These are phyloP conservation scores for Mesorhabditis belari DNA, from an alignment of 2,888 invertebrate genomes.

Conservation along the genomic window DNA sequence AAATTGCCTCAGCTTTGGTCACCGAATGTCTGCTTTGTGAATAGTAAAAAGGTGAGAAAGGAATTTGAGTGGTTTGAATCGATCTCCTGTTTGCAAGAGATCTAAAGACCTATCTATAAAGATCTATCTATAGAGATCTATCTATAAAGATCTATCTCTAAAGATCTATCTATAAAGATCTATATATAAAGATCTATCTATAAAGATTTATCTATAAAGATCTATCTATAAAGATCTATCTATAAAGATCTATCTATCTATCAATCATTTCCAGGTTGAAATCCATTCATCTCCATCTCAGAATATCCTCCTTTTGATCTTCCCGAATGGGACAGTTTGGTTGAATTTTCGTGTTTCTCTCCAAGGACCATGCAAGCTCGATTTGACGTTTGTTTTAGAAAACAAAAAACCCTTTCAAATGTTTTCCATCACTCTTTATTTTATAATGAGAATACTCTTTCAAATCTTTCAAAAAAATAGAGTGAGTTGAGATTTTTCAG, in stretches of 20 bases:
- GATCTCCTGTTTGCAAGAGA: neutral
- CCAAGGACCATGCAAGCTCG: constrained; percentile 50
- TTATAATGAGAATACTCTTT: neutral
- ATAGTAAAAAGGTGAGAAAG: constrained; percentile 48
- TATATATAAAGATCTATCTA: too few relatives aligned
- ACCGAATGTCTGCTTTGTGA: constrained; percentile 53
- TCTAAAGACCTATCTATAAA: too few relatives aligned
- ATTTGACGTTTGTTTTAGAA: constrained; percentile 34
- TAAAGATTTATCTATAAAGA: too few relatives aligned
- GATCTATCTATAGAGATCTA: too few relatives aligned
- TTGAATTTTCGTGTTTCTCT: constrained; percentile 44
- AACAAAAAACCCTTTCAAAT: neutral
- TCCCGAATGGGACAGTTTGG: constrained; percentile 52
- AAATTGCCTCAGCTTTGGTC: constrained; percentile 51
- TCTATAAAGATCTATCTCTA: too few relatives aligned
- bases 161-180: too few relatives aligned
- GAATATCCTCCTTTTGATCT: constrained; percentile 49
- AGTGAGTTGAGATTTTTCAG: too few relatives aligned
- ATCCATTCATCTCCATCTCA: constrained; percentile 50
- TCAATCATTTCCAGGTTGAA: constrained; percentile 42
- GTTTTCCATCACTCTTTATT: neutral
- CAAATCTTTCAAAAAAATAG: neutral
- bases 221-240: too few relatives aligned
- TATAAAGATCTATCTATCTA: too few relatives aligned
- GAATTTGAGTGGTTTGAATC: constrained; percentile 1